These are phyloP conservation scores for Anoplolepis gracilipes DNA, from an alignment of 1,140 invertebrate species.

Conservation along the genomic window DNA sequence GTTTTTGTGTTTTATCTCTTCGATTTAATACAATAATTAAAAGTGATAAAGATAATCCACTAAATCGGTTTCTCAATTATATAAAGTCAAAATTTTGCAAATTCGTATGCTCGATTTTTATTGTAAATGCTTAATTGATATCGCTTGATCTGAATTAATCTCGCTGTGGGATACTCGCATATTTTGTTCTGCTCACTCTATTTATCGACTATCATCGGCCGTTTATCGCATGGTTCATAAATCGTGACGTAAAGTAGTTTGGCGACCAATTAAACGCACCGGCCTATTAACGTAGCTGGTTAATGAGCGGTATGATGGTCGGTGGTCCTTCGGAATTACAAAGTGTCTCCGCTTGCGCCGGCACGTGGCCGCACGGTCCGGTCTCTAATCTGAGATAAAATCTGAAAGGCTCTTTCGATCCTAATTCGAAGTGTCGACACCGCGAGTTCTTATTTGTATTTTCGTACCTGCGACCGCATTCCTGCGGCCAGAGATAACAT, in stretches of 20 bases:
- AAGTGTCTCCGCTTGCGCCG: slow-evolving; percentile 42
- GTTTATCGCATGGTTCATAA: slow-evolving; percentile 23
- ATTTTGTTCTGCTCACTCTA: slow-evolving; percentile 11
- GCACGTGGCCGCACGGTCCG: slow-evolving; percentile 67
- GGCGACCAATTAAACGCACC: slow-evolving; percentile 36
- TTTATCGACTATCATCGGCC: slow-evolving; percentile 24
- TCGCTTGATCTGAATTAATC: slow-evolving; percentile 6
- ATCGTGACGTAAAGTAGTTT: not conserved
- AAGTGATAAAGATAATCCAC: not conserved
- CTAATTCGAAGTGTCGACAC: slow-evolving; percentile 73
- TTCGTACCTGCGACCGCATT: slow-evolving; percentile 72
- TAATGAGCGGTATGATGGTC: slow-evolving; percentile 35
- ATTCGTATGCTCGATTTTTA: slow-evolving; percentile 2
- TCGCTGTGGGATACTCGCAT: not conserved
- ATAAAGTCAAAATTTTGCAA: not conserved
- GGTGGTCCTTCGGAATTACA: slow-evolving; percentile 49
- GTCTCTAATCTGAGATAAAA: slow-evolving; percentile 70
- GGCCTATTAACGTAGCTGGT: slow-evolving; percentile 52
- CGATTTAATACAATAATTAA: not conserved
- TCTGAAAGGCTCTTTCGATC: slow-evolving; percentile 73
- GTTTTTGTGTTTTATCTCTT: not conserved
- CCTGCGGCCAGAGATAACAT: slow-evolving; percentile 72
- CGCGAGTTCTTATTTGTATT: slow-evolving; percentile 76
- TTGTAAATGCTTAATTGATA: not conserved
- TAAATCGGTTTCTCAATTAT: not conserved